phyloP scores from a whole-genome alignment of 1,140 invertebrate species.

The Euwallacea similis region DNA sequence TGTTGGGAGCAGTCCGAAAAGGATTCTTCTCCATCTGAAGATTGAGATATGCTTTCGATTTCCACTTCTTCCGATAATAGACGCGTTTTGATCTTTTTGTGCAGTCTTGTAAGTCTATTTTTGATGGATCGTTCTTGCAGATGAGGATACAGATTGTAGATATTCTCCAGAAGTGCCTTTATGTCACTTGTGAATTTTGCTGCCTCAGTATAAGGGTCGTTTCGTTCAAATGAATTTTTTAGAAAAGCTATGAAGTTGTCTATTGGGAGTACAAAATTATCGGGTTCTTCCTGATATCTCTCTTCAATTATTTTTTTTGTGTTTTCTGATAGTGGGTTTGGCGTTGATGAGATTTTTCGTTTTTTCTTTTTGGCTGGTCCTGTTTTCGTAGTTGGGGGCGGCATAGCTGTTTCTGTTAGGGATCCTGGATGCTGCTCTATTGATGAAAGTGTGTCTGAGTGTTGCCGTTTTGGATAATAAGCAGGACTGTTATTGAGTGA shows the following conservation, averaged over 20 bases:
- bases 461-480: not conserved
- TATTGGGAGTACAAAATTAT: not conserved
- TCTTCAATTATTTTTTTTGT: constrained; percentile 2
- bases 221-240: not conserved
- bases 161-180: not conserved
- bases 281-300: not conserved
- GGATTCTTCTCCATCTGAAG: not conserved
- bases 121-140: not conserved
- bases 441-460: not conserved
- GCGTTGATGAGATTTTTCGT: not conserved
- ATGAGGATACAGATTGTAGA: not conserved
- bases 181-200: not conserved
- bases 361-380: not conserved
- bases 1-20: not conserved
- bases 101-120: constrained; percentile 1
- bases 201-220: not conserved
- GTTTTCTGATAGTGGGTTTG: not conserved
- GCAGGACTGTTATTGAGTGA: too few species aligned
- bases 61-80: not conserved
- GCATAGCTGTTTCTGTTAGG: not conserved
- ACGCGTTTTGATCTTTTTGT: not conserved
- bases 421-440: not conserved
- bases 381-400: not conserved
- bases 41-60: not conserved
- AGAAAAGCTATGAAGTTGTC: not conserved